Percentiles rank a stretch among this genome's conserved stretches.
phyloP scores from a whole-genome alignment of 92 coral and sea anemone species.

The Parazoanthus atlanticus region DNA sequence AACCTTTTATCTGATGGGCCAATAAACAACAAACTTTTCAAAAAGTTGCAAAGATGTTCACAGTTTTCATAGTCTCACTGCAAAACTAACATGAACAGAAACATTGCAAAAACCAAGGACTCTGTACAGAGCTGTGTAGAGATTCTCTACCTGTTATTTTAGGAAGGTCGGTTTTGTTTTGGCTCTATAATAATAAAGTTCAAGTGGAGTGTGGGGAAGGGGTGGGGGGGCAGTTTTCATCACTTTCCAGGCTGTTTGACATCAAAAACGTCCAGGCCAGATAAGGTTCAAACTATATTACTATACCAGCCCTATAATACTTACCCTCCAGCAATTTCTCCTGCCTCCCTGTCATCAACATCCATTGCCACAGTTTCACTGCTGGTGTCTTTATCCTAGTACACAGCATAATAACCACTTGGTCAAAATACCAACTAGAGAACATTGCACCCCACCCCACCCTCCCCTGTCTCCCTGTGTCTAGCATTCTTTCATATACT shows the following conservation, averaged over 20 bases:
- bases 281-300: background rate
- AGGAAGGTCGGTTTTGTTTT: too few relatives aligned
- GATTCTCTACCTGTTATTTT: too few relatives aligned
- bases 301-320: background rate
- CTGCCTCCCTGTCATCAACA: constrained; percentile 81
- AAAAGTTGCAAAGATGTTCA: background rate
- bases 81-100: background rate
- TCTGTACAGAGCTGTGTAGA: too few relatives aligned
- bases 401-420: background rate
- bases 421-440: background rate
- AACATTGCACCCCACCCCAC: too few relatives aligned
- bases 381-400: constrained; percentile 45
- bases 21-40: background rate
- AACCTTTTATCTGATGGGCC: too few relatives aligned
- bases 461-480: too few relatives aligned
- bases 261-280: background rate
- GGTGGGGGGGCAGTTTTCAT: too few relatives aligned
- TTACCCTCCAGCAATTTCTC: constrained; percentile 76
- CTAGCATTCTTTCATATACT: too few relatives aligned
- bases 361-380: constrained; percentile 65
- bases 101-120: too few relatives aligned
- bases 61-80: background rate
- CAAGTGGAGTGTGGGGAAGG: too few relatives aligned
- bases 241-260: too few relatives aligned
- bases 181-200: too few relatives aligned